phyloP scores from a whole-genome alignment of 2,113 vertebrate species.

The Cervus canadensis region DNA sequence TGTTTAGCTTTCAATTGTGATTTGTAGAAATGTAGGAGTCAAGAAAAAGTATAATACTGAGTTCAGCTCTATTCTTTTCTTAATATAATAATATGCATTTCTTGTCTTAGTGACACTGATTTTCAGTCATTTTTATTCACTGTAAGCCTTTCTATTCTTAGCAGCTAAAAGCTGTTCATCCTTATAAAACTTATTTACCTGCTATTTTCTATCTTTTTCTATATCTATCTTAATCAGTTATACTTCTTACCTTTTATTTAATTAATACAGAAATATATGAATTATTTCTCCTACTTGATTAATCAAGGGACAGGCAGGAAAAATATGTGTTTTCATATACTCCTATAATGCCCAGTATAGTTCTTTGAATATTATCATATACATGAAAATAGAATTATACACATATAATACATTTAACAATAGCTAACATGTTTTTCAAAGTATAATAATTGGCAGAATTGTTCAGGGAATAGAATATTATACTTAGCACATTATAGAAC shows the following conservation, averaged over 20 bases:
- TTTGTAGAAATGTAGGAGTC: background rate
- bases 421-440: background rate
- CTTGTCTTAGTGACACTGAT: background rate
- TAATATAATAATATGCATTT: background rate
- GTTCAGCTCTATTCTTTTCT: background rate
- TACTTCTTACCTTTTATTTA: background rate
- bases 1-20: background rate
- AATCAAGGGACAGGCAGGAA: background rate
- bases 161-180: background rate
- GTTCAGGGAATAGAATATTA: background rate
- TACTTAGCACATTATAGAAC: background rate
- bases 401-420: background rate
- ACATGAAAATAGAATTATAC: background rate
- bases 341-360: background rate
- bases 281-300: background rate
- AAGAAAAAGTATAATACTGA: background rate
- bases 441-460: background rate
- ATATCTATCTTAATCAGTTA: background rate
- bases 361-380: background rate
- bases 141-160: background rate
- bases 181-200: background rate
- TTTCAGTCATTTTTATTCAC: background rate
- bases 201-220: background rate
- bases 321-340: background rate
- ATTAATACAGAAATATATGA: background rate